A percentile compares a stretch with the other conserved stretches of the same genome.
Evolutionary conservation across 1,140 invertebrate genomes (phyloP).

Genomic region (Platyscapa corneri): DNA sequence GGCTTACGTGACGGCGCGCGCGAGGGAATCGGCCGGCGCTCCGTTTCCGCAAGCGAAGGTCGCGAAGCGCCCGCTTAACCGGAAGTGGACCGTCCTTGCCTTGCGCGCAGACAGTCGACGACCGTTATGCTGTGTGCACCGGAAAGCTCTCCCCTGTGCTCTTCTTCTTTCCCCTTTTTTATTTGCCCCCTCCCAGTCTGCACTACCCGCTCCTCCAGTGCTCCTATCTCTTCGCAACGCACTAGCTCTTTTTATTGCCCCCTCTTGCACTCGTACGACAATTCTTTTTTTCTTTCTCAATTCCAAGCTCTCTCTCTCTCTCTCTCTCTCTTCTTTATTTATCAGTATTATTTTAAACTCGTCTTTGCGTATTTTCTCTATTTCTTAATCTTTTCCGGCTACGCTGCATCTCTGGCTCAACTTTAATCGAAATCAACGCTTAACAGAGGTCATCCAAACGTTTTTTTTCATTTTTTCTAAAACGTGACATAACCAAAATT

Average conservation of each 20-base stretch:
- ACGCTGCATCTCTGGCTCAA: not conserved
- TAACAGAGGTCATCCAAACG: not conserved
- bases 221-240: not conserved
- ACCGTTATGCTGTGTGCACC: conserved; percentile 61
- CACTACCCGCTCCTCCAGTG: no score
- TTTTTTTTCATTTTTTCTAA: not conserved
- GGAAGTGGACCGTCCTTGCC: conserved; percentile 72
- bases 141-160: conserved; percentile 46
- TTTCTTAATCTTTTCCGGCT: not conserved
- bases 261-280: no score
- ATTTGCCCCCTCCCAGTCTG: no score
- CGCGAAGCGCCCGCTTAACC: conserved; percentile 62
- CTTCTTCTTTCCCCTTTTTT: not conserved
- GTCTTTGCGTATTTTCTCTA: no score
- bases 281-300: not conserved
- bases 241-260: not conserved
- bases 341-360: no score
- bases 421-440: not conserved
- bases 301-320: not conserved
- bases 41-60: conserved; percentile 30
- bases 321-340: not conserved
- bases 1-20: not conserved
- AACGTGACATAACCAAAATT: no score
- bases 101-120: conserved; percentile 54
- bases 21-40: not conserved